A percentile compares a stretch with the other conserved stretches of the same genome.
Conservation (phyloP, 2,888 invertebrate genomes). For the Cataglyphis livida region DNA sequence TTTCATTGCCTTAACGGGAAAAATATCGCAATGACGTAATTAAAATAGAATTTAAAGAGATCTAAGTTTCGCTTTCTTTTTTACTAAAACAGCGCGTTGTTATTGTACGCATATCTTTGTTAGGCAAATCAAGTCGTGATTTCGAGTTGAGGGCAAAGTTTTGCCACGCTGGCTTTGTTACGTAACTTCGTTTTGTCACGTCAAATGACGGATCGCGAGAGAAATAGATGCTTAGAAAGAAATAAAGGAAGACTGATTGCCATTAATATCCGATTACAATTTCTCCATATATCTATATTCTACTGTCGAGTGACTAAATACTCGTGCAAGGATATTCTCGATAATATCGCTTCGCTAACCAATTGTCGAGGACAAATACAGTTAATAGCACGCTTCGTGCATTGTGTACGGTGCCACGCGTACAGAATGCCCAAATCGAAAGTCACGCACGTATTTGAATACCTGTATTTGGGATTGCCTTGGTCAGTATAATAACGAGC, state of each 20-base stretch:
- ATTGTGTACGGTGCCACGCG: constrained; percentile 26
- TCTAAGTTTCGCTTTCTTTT: not conserved
- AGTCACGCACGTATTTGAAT: constrained; percentile 49
- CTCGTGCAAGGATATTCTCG: constrained; percentile 20
- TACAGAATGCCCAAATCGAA: constrained; percentile 36
- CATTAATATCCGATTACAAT: constrained; percentile 4
- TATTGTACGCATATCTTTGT: constrained; percentile 22
- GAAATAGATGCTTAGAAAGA: not conserved
- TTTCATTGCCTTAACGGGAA: not conserved
- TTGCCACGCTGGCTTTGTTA: constrained; percentile 21
- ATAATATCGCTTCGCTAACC: constrained; percentile 41
- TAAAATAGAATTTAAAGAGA: constrained; percentile 20
- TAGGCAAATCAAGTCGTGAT: constrained; percentile 36
- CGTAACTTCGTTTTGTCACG: constrained; percentile 41
- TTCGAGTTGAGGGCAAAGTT: constrained; percentile 24
- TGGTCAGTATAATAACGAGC: constrained; percentile 45
- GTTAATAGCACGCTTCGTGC: constrained; percentile 35
- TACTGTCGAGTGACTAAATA: constrained; percentile 27
- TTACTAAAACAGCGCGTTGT: not conserved
- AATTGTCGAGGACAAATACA: constrained; percentile 45
- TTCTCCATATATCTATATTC: not conserved
- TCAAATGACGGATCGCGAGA: constrained; percentile 1
- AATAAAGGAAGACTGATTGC: constrained; percentile 22
- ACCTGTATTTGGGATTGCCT: constrained; percentile 39
- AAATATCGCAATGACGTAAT: constrained; percentile 25